Evolutionary conservation across 1,140 invertebrate species (phyloP), one percentile per base, ranked within the genome.

Genomic region (Sweltsa coloradensis): DNA sequence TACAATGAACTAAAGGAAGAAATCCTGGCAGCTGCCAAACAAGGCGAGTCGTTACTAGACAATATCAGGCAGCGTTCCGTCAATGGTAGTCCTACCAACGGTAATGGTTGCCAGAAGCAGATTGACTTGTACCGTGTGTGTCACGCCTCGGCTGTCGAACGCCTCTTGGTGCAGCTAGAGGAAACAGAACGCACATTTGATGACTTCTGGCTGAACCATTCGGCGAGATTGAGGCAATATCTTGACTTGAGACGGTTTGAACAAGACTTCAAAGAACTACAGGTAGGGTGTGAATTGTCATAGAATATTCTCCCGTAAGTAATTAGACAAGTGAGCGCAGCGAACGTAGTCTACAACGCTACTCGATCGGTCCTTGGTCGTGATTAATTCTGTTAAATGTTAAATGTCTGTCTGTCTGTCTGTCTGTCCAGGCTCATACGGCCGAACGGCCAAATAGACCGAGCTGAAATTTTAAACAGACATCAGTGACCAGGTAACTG

Each of bases 101-200:
- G 18, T 41, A 21, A 4, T 19, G 29, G 18, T 34, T 22, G 42
- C 13, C 27, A 44, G 14, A 31, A 44, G 11, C 42, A 44, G 34
- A 11, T 44, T 11, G 42, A 37, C 7, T 2, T 46, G 11, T 46
- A 46, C 19, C 18, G 45, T 23, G 25, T 21, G 1, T 46, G 45
- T 25, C 42, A 96, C 71, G 86, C 95, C 39, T 83, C 89, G 49
- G 83, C 90, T 44, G 83, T 96, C 50, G 89, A 96, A 70, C 85
- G 89, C n/a, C 75, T 96, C 62, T 70, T 97, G 34, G 82, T 92
- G 24, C 91, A 97, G 70, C 70, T 97, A 55, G 91, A 95, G 64
- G 92, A 97, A 72, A 96, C 91, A 45, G 88, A 94, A 66, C 76
- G 78, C 55, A 86, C 86, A 42, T 96, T 97, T 67, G 89, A 94